Conservation (phyloP, 2,113 vertebrate species). For the Anser cygnoides region DNA sequence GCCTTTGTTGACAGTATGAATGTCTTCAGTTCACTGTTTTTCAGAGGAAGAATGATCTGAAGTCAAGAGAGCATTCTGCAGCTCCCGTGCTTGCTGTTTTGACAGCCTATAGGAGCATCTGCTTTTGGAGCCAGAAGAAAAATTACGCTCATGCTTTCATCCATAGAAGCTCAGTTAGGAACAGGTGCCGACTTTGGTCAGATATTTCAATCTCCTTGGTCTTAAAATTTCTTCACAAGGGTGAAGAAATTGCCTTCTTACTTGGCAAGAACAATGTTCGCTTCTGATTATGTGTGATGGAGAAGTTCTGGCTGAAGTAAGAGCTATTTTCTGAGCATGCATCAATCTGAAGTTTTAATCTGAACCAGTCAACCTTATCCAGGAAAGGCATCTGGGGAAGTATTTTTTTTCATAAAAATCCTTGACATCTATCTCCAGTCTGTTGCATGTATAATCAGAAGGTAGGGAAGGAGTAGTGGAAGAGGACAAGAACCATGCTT, state of each 20-base stretch:
- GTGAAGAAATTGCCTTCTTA: background rate
- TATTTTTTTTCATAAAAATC: background rate
- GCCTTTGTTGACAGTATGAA: background rate
- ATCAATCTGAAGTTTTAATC: background rate
- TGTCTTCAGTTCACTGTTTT: background rate
- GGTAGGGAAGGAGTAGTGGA: background rate
- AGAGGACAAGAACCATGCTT: background rate
- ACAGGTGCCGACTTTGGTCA: background rate
- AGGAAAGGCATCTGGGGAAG: background rate
- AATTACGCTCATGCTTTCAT: background rate
- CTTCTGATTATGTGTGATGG: background rate
- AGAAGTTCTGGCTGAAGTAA: background rate
- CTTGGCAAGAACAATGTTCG: background rate
- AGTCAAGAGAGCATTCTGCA: background rate
- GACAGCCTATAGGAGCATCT: background rate
- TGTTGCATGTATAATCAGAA: background rate
- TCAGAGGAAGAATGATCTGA: background rate
- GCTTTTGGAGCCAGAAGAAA: constrained; percentile 2
- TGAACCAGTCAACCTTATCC: background rate
- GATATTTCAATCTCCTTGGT: background rate
- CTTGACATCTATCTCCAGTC: background rate
- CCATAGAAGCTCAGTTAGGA: background rate
- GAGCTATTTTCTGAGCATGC: background rate
- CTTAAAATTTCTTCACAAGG: background rate
- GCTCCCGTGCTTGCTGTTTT: background rate